phyloP scores from a whole-genome alignment of 2,797 vertebrate species.

The Neoniphon sammara region DNA sequence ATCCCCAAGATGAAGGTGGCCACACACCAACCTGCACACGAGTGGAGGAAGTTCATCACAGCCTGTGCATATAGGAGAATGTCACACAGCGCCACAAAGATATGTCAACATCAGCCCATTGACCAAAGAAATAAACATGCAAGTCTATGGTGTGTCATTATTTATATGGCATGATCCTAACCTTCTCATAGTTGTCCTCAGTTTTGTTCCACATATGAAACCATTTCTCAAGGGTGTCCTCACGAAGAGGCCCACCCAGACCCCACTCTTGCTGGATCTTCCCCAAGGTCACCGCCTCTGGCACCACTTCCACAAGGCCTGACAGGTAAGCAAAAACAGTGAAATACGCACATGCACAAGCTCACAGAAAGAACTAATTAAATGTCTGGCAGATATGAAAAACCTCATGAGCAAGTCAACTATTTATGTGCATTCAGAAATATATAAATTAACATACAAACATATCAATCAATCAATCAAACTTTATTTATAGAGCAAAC shows the following conservation, averaged over 20 bases:
- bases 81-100: background rate
- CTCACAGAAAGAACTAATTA: background rate
- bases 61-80: constrained; percentile 79
- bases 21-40: constrained; percentile 95
- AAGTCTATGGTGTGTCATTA: background rate
- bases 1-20: constrained; percentile 95
- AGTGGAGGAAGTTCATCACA: constrained; percentile 95
- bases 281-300: constrained; percentile 91
- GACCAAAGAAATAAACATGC: background rate
- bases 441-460: background rate
- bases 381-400: background rate
- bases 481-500: too few relatives aligned
- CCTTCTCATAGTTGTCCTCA: constrained; percentile 92
- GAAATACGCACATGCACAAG: background rate
- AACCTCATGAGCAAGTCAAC: too few relatives aligned
- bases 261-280: constrained; percentile 95
- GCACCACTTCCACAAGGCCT: constrained; percentile 96
- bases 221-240: constrained; percentile 93
- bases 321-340: background rate
- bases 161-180: constrained; percentile 45
- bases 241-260: constrained; percentile 89
- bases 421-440: background rate
- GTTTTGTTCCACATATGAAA: constrained; percentile 92
- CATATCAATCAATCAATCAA: too few relatives aligned
- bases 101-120: background rate